Conservation (phyloP, 2,888 invertebrate genomes). For the Ormia ochracea region DNA sequence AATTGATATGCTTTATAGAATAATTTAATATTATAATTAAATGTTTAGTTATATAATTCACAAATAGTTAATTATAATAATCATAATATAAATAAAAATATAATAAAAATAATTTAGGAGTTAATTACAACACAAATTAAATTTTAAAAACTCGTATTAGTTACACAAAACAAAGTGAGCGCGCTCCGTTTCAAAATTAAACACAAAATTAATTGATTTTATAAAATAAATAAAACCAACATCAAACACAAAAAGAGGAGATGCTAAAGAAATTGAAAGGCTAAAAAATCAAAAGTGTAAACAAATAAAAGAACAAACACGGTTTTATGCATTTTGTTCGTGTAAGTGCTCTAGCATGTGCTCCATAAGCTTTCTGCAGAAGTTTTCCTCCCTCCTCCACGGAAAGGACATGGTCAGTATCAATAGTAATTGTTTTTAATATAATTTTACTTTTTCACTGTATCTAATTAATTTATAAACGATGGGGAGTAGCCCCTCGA, state of each 20-base stretch:
- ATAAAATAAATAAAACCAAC: slow-evolving; percentile 15
- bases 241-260: slow-evolving; percentile 39
- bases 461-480: no score
- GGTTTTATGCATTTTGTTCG: no score
- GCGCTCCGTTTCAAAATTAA: background rate
- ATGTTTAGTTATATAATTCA: slow-evolving; percentile 9
- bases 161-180: slow-evolving; percentile 21
- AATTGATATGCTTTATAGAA: background rate
- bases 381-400: no score
- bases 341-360: no score
- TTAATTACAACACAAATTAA: slow-evolving; percentile 53
- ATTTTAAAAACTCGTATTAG: slow-evolving; percentile 30
- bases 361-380: no score
- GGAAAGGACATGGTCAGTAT: no score
- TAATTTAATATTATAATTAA: slow-evolving; percentile 16
- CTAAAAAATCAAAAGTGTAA: background rate
- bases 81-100: slow-evolving; percentile 15
- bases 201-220: background rate
- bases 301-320: no score
- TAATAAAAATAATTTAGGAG: slow-evolving; percentile 14
- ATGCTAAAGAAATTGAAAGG: background rate
- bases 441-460: no score
- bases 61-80: background rate
- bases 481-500: no score
- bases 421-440: no score